Percentiles rank a stretch among this genome's conserved stretches.
These are phyloP conservation scores for Panurus biarmicus DNA, from an alignment of 2,113 vertebrate species.

Conservation along the genomic window DNA sequence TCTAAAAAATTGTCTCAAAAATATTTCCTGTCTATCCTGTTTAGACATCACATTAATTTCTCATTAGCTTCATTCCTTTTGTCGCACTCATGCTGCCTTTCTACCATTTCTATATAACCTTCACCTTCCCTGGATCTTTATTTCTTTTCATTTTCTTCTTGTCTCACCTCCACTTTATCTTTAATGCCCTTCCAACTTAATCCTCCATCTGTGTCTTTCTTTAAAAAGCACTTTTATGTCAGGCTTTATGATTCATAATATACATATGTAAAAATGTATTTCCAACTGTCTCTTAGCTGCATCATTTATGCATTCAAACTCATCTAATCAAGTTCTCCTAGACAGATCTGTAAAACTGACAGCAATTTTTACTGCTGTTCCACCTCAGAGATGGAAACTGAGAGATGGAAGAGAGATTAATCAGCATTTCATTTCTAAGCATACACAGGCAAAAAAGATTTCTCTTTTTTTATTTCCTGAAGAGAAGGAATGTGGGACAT, in stretches of 20 bases:
- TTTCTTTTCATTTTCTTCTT: neutral
- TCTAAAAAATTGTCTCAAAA: neutral
- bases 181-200: neutral
- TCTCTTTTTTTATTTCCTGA: neutral
- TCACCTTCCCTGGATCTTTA: neutral
- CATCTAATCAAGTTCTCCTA: neutral
- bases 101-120: neutral
- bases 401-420: neutral
- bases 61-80: neutral
- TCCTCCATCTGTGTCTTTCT: neutral
- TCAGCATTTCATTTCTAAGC: slow-evolving; percentile 3
- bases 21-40: neutral
- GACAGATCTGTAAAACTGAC: neutral
- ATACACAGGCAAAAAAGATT: neutral
- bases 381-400: neutral
- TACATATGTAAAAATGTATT: neutral
- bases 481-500: neutral
- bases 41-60: neutral
- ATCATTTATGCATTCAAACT: neutral
- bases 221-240: neutral
- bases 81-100: neutral
- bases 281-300: neutral
- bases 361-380: neutral
- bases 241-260: neutral
- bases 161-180: neutral